Conservation (phyloP, 2,113 vertebrate species). For the Lophura nycthemera region DNA sequence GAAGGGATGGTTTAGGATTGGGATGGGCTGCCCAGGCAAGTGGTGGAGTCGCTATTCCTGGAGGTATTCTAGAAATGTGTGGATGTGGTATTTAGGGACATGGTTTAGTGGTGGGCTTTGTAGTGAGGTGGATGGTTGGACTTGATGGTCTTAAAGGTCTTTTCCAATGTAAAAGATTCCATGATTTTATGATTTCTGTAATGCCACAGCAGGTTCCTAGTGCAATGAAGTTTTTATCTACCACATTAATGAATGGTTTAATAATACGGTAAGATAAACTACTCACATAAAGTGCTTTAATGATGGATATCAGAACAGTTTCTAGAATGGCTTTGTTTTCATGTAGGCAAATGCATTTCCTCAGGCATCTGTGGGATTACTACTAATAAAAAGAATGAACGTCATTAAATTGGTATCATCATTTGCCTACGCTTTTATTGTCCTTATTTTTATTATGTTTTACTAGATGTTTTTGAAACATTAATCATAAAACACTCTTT, state of each 20-base stretch:
- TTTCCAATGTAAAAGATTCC: neutral
- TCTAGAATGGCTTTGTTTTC: constrained; percentile 56
- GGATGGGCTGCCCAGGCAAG: neutral
- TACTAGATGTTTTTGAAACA: constrained; percentile 25
- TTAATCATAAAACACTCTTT: neutral
- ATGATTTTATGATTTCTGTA: neutral
- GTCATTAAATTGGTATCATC: neutral
- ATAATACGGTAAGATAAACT: constrained; percentile 66
- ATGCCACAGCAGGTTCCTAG: neutral
- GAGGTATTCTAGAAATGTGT: neutral
- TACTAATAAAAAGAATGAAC: constrained; percentile 52
- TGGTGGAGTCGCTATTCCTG: neutral
- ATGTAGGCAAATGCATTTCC: constrained; percentile 53
- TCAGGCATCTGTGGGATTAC: constrained; percentile 53
- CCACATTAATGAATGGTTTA: constrained; percentile 64
- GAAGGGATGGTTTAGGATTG: neutral
- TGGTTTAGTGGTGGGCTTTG: neutral
- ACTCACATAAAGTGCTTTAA: constrained; percentile 41
- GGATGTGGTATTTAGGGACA: neutral
- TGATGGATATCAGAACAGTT: constrained; percentile 59
- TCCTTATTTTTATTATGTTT: neutral
- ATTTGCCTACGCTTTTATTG: neutral
- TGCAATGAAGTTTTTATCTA: constrained; percentile 55
- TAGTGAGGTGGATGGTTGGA: neutral
- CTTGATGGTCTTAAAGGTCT: neutral